Base-by-base conservation (phyloP, 2,797 vertebrate species). In the Oryzias sinensis region DNA sequence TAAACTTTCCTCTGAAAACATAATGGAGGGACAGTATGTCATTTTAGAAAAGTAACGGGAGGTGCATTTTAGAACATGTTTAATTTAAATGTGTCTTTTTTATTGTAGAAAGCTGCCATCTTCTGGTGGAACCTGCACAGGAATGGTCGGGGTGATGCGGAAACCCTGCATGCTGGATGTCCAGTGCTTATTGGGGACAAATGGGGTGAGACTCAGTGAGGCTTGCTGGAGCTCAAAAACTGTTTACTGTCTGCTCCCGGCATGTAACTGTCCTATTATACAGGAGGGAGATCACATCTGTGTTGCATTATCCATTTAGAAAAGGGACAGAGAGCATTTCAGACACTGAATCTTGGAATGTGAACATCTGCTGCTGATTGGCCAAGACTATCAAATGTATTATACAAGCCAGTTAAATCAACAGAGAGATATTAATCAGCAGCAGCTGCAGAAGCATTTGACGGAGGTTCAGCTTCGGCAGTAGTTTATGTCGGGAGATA, bases 61-160 rank as follows among this genome's bases (percentile, higher is more conserved):
- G 20, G 20, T 22, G 20, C 20, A 22, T 22, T 22, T 37, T 37
- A 13, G 1, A 37, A 37, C 4, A 2, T 11, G 9, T 37, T 37
- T 37, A 37, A 37, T 11, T 37, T 11, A 37, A 37, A 37, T 37
- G 9, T 37, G 5, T 52, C 14, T 22, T 6, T 6, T 41, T 33
- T 41, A 18, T 85, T 2, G 0, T 84, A 99, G 97, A 97, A 94
- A 0, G 94, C 94, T 0, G 97, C 95, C 17, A 88, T 99, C 17
- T 97, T 99, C 89, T 99, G 97, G 97, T 98, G 96, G 97, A 99
- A 99, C 82, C 93, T 99, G 49, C 93, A 77, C 16, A 93, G 88
- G 81, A 98, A 93, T 0, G 96, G 96, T 14, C 75, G 88, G 1
- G 96, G 94, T 0, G 85, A 97, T 0, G 88, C 17, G 0, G 93